Evolutionary conservation across 2,113 vertebrate species (phyloP).

Genomic region (Petrocephalus microphthalmus): DNA sequence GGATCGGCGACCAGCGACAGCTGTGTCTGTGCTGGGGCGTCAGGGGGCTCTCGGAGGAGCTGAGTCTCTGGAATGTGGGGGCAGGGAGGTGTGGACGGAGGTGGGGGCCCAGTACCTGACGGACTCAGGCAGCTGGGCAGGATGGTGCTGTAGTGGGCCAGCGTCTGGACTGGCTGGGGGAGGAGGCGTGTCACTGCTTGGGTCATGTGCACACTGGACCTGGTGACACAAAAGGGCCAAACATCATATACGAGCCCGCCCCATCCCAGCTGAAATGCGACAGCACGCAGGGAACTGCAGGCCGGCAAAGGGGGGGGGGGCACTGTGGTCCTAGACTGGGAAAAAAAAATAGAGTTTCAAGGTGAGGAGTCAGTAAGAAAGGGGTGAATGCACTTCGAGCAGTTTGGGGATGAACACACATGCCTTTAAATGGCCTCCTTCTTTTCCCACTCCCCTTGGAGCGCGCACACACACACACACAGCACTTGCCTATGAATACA

Average conservation of each 20-base stretch:
- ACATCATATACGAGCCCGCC: not conserved
- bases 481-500: too few species aligned
- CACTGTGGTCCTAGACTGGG: too few species aligned
- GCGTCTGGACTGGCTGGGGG: constrained; percentile 39
- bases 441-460: not conserved
- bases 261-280: not conserved
- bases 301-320: not conserved
- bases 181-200: constrained; percentile 36
- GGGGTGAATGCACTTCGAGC: too few species aligned
- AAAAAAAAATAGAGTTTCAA: not conserved
- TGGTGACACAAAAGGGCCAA: constrained; percentile 23
- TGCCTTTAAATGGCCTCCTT: not conserved
- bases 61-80: not conserved
- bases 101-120: not conserved
- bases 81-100: not conserved
- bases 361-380: not conserved
- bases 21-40: not conserved
- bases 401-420: not conserved
- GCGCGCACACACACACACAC: not conserved
- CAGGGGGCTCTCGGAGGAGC: not conserved
- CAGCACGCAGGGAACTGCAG: not conserved
- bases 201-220: constrained; percentile 32
- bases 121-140: constrained; percentile 49
- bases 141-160: constrained; percentile 47
- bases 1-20: not conserved